phyloP scores from a whole-genome alignment of 2,888 invertebrate genomes.

The Drosophila testacea region DNA sequence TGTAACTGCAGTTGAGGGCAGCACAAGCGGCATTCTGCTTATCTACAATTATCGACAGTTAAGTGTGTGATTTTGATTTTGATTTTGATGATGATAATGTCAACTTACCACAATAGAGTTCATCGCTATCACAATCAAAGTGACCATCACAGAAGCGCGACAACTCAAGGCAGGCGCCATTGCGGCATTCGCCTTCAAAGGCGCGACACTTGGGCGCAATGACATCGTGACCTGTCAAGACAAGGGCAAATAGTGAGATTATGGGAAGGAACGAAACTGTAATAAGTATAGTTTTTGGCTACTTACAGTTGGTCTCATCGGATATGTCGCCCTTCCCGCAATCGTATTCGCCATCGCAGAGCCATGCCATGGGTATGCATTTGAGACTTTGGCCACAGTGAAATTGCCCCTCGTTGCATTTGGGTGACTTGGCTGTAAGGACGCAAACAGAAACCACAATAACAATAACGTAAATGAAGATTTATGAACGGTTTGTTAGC shows the following conservation, averaged over 20 bases:
- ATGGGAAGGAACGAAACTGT: neutral
- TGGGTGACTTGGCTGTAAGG: constrained; percentile 86
- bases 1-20: constrained; percentile 87
- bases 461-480: constrained; percentile 76
- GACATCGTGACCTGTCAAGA: constrained; percentile 85
- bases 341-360: constrained; percentile 92
- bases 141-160: constrained; percentile 84
- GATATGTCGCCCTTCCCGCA: constrained; percentile 92
- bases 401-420: constrained; percentile 90
- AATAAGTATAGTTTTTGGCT: constrained; percentile 26
- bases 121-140: constrained; percentile 85
- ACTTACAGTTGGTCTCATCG: constrained; percentile 91
- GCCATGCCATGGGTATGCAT: constrained; percentile 91
- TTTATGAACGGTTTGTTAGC: constrained; percentile 74
- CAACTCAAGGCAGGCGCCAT: constrained; percentile 83
- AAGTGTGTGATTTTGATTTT: constrained; percentile 10
- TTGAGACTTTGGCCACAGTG: constrained; percentile 89
- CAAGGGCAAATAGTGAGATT: constrained; percentile 22
- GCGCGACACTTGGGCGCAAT: constrained; percentile 88
- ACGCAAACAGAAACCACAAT: constrained; percentile 49
- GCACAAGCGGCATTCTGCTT: constrained; percentile 85
- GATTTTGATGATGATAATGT: neutral
- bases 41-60: constrained; percentile 61
- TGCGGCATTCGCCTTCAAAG: constrained; percentile 89
- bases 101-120: constrained; percentile 83